Base-by-base conservation (phyloP, 1,140 invertebrate species). In the Bombus picipes region DNA sequence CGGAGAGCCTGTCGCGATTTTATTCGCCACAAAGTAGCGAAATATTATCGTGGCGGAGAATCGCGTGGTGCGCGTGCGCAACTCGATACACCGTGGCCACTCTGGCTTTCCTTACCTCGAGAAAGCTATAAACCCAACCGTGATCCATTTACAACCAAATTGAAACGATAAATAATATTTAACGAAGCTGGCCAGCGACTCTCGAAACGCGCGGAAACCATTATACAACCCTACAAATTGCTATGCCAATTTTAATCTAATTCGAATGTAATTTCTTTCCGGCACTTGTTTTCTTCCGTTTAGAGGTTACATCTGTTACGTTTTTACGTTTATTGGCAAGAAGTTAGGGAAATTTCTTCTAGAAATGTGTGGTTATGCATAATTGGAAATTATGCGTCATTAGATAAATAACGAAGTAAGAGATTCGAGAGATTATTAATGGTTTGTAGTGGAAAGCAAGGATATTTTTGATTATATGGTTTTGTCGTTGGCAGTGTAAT, bases 21-120 rank as follows among this genome's bases (percentile, higher is more conserved):
- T 62, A 57, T 79, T 79, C 53, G 47, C 37, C 68, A 79, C 82
- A 79, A 84, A 71, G 75, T 79, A 84, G 83, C 83, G 47, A 84
- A 79, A 79, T 57, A 79, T 68, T 83, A 83, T 84, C 66, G 75
- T n/a, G 37, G 39, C 8, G 81, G 65, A 62, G 41, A 75, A 82
- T 82, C 81, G 43, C 28, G 59, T 22, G 47, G 53, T 32, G 65
- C 37, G 65, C 43, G 37, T 47, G 65, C 43, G 74, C 82, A 84
- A 78, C 66, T 72, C 32, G 75, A 79, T 84, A 84, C 75, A 9
- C 41, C 8, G 32, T 32, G 72, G 13, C 43, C 41, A 18, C 39
- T 28, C 5, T 2, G 41, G 59, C 41, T 66, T 68, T 53, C 62
- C 32, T 76, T 80, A 18, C 15, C 25, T 53, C n/a, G 75, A 39